phyloP scores from a whole-genome alignment of 2,113 vertebrate genomes.

The Probosciger aterrimus region DNA sequence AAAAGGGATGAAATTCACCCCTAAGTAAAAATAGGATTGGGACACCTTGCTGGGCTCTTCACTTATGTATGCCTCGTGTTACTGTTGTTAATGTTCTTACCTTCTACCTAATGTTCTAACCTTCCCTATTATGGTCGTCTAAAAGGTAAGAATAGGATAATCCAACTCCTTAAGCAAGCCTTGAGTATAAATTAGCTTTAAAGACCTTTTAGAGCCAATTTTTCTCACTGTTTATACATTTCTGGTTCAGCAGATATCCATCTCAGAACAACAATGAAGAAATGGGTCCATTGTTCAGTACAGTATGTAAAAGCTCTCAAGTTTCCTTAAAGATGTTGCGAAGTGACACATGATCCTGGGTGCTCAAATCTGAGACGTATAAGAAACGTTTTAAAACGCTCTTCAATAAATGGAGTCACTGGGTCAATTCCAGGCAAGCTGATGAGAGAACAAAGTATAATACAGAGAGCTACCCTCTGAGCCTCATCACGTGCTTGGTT shows the following conservation, averaged over 20 bases:
- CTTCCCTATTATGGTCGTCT: not conserved
- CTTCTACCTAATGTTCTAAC: too few relatives aligned
- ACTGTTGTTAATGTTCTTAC: not conserved
- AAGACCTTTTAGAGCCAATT: not conserved
- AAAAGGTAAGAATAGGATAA: not conserved
- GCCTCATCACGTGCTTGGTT: not conserved
- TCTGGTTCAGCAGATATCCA: not conserved
- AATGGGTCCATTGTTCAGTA: not conserved
- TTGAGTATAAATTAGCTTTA: not conserved
- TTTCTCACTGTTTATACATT: not conserved
- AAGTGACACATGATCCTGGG: not conserved
- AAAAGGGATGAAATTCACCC: not conserved
- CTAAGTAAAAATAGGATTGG: not conserved
- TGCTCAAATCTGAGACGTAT: not conserved
- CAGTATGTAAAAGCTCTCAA: not conserved
- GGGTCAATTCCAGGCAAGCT: not conserved
- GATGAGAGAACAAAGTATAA: constrained; percentile 23
- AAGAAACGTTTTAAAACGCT: not conserved
- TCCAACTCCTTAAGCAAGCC: not conserved
- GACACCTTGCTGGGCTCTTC: not conserved
- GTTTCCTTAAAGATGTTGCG: constrained; percentile 30
- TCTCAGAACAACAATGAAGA: not conserved
- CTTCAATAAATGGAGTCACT: not conserved
- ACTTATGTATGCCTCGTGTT: not conserved
- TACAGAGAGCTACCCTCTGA: not conserved